phyloP scores from a whole-genome alignment of 1,140 invertebrate genomes.

The Leptinotarsa defecta region DNA sequence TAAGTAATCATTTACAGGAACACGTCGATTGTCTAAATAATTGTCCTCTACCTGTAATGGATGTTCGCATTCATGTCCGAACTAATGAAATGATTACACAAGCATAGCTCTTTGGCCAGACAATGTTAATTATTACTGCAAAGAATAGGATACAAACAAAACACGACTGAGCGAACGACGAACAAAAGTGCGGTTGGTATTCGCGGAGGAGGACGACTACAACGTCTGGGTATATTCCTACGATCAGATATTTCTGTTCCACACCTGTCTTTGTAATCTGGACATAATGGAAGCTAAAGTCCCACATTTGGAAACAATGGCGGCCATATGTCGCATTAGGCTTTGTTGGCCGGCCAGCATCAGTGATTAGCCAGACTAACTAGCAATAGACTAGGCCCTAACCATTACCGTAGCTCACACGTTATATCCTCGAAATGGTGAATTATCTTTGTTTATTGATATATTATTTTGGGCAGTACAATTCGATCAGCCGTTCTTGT shows the following conservation, averaged over 20 bases:
- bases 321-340: conserved; percentile 37
- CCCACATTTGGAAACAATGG: conserved; percentile 35
- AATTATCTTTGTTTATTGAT: conserved; percentile 29
- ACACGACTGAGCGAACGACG: neutral
- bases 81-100: conserved; percentile 8
- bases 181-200: conserved; percentile 1
- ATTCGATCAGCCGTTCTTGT: neutral
- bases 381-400: neutral
- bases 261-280: conserved; percentile 36
- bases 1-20: conserved; percentile 3
- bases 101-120: neutral
- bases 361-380: conserved; percentile 32
- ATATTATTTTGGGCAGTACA: conserved; percentile 30
- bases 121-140: conserved; percentile 9
- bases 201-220: neutral
- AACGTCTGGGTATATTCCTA: neutral
- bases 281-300: conserved; percentile 31
- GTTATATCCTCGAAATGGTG: conserved; percentile 28
- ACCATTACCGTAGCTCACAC: conserved; percentile 32
- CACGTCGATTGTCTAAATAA: conserved; percentile 7
- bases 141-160: conserved; percentile 1
- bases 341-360: conserved; percentile 25
- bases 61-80: conserved; percentile 3
- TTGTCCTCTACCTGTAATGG: conserved; percentile 7
- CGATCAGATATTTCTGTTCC: conserved; percentile 12